Base-by-base conservation (phyloP, 2,888 invertebrate genomes). In the Kuschelorhynchus macadamiae region DNA sequence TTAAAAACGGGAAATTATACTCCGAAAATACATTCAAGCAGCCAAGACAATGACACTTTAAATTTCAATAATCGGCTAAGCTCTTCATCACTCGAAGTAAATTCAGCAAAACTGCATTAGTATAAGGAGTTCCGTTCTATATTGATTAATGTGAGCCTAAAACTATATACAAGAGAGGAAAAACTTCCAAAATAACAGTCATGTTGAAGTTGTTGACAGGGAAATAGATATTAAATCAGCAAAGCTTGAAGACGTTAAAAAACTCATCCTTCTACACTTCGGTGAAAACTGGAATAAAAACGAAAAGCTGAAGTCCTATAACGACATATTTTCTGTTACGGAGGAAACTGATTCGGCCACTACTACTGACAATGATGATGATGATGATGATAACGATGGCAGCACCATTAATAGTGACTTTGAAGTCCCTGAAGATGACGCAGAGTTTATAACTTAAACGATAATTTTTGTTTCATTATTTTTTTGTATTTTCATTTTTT, bases 31-130 rank as follows among this genome's bases (percentile, higher is more conserved):
- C 17, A 17, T 5, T 53, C 20, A 53, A 53, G 12, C 53, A 53
- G 53, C 53, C 36, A 39, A 39, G 53, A 39, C 36, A 53, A 53
- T 39, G 53, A 20, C 41, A 53, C 20, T 53, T 33, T n/a, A 39
- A 53, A 53, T 53, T 53, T 18, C 41, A 53, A 18, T 7, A 33
- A 12, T 7, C 12, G 9, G 17, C 36, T 17, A 53, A 53, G 36
- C 36, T 39, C 36, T 17, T 16, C 32, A 53, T 53, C 17, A 39
- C 53, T 14, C 53, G 53, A 53, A 39, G 36, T 18, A n/a, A 53
- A 17, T 17, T 20, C 41, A 53, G 36, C 41, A 53, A 33, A 17
- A 39, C 53, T 39, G 53, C 53, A 44, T 18, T 41, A 44, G 17
- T 44, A 17, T 11, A 53, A 39, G 53, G 53, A 53, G 36, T 9